phyloP scores from a whole-genome alignment of 2,888 invertebrate genomes.

The Limnephilus rhombicus region DNA sequence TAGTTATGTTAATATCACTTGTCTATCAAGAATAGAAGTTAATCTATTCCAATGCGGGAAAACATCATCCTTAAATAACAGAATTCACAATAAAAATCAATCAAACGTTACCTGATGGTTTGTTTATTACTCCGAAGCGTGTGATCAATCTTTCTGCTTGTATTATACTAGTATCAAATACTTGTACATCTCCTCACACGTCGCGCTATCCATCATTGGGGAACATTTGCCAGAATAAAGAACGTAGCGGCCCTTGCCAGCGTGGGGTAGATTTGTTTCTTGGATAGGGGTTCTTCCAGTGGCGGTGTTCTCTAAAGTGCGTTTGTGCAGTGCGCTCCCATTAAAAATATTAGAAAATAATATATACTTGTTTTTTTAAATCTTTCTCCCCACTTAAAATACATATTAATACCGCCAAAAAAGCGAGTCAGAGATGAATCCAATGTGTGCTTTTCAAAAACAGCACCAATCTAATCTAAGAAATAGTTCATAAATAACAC shows the following conservation, averaged over 20 bases:
- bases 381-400: no score
- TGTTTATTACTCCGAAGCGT: conserved; percentile 14
- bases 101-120: neutral
- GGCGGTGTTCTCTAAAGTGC: no score
- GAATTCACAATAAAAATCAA: conserved; percentile 24
- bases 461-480: no score
- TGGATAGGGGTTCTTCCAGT: neutral
- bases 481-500: no score
- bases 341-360: no score
- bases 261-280: conserved; percentile 21
- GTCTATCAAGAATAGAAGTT: neutral
- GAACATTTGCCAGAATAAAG: conserved; percentile 24
- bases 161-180: conserved; percentile 42
- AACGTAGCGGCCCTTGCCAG: neutral
- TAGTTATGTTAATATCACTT: neutral
- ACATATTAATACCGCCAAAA: no score
- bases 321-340: no score
- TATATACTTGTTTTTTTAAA: no score
- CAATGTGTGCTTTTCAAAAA: no score
- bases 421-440: no score
- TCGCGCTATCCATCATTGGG: conserved; percentile 42
- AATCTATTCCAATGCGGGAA: neutral
- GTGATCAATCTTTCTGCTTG: conserved; percentile 35
- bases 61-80: neutral
- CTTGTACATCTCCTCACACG: conserved; percentile 10